phyloP scores from a whole-genome alignment of 2,797 vertebrate species.

The Vespertilio murinus region DNA sequence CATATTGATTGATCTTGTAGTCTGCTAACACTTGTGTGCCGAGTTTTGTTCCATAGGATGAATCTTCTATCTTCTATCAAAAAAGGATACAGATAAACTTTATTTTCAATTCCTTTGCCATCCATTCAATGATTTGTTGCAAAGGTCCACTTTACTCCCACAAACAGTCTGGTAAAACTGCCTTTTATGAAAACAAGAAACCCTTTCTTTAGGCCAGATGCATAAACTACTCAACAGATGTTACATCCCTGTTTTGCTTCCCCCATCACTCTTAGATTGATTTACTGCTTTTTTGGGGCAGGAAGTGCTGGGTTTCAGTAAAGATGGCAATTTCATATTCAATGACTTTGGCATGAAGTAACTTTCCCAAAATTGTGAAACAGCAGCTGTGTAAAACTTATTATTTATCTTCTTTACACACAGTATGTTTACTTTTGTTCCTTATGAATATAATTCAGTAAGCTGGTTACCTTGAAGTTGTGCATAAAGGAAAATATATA shows the following conservation, averaged over 20 bases:
- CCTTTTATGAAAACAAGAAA: conserved; percentile 18
- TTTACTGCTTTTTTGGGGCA: conserved; percentile 11
- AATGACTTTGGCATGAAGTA: conserved; percentile 66
- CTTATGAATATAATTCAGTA: conserved; percentile 43
- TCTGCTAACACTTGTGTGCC: background rate
- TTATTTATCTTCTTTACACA: conserved; percentile 47
- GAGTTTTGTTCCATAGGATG: background rate
- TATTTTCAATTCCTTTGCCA: background rate
- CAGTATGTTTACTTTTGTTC: conserved; percentile 5
- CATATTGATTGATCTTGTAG: background rate
- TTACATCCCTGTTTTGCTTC: conserved; percentile 36
- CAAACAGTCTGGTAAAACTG: background rate
- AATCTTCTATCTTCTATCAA: background rate
- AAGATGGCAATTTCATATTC: conserved; percentile 67
- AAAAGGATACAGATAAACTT: background rate
- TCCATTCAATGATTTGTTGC: background rate
- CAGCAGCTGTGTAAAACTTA: conserved; percentile 54
- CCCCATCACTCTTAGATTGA: conserved; percentile 54
- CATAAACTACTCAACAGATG: conserved; percentile 58
- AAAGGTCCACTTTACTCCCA: background rate
- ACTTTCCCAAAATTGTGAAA: conserved; percentile 61
- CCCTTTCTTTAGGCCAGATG: conserved; percentile 35
- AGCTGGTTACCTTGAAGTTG: conserved; percentile 47
- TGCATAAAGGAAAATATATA: conserved; percentile 36
- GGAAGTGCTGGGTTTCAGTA: conserved; percentile 58